Evolutionary conservation across 2,113 vertebrate genomes (phyloP).

Genomic region (Holacanthus passer): DNA sequence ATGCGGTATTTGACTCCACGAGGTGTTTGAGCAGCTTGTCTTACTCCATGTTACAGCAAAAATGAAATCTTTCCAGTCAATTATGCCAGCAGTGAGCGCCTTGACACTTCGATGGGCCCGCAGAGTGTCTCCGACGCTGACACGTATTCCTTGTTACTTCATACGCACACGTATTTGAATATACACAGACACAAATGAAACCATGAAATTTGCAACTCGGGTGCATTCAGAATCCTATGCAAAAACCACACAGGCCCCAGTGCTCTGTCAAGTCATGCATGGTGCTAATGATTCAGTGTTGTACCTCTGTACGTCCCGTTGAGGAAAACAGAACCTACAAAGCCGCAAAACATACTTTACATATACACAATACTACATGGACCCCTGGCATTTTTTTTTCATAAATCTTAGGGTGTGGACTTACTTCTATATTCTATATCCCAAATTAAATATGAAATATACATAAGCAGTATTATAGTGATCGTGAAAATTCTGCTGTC

Average conservation of each 20-base stretch:
- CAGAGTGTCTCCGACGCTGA: conserved; percentile 42
- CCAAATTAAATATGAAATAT: background rate
- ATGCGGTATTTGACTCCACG: conserved; percentile 39
- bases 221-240: conserved; percentile 8
- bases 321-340: conserved; percentile 11
- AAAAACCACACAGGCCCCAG: conserved; percentile 26
- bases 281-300: conserved; percentile 39
- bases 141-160: conserved; percentile 44
- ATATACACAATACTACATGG: background rate
- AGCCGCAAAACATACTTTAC: conserved; percentile 5
- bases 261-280: conserved; percentile 27
- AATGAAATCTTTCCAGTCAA: conserved; percentile 76
- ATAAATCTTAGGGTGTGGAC: background rate
- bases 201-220: conserved; percentile 34
- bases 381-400: background rate
- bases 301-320: background rate
- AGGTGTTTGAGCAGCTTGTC: conserved; percentile 60
- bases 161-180: conserved; percentile 10
- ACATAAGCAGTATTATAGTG: background rate
- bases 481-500: background rate
- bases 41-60: conserved; percentile 62
- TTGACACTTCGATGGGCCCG: conserved; percentile 56
- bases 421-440: background rate
- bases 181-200: conserved; percentile 35
- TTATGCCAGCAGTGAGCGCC: conserved; percentile 61